Conservation (phyloP, 2,888 invertebrate species). For the Ferdinandea cuprea region DNA sequence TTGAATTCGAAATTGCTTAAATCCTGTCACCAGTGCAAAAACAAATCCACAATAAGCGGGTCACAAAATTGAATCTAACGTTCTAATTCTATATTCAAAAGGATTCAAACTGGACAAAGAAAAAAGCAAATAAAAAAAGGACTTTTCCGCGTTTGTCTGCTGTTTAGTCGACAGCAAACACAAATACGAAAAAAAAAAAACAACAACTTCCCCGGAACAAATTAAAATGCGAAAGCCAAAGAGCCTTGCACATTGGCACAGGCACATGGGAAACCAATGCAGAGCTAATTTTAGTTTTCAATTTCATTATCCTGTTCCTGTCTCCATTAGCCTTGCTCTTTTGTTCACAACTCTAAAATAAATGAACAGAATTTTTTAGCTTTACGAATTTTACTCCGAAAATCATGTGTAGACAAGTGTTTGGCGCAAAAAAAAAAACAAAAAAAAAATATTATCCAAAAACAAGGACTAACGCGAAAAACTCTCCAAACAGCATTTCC, state of each 20-base stretch:
- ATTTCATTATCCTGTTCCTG: conserved; percentile 64
- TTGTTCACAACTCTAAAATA: conserved; percentile 10
- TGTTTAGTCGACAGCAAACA: background rate
- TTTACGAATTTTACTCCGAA: conserved; percentile 21
- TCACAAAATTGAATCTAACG: conserved; percentile 61
- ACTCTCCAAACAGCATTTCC: conserved; percentile 18
- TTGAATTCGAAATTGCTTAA: conserved; percentile 65
- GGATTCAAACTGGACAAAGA: conserved; percentile 29
- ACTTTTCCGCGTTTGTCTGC: conserved; percentile 2
- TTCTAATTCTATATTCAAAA: conserved; percentile 52
- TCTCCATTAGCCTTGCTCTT: conserved; percentile 35
- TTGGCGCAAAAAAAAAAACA: background rate
- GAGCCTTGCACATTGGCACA: conserved; percentile 7
- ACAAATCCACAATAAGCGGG: conserved; percentile 56
- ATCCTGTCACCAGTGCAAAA: conserved; percentile 58
- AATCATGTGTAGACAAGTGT: conserved; percentile 9
- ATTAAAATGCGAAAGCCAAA: conserved; percentile 42
- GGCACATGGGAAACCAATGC: conserved; percentile 11
- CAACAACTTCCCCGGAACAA: conserved; percentile 33
- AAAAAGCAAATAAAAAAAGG: conserved; percentile 12
- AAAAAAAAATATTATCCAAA: conserved; percentile 2
- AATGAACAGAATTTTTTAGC: conserved; percentile 3
- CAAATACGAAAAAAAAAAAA: conserved; percentile 27
- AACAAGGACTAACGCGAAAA: conserved; percentile 13
- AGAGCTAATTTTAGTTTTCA: conserved; percentile 62